Evolutionary conservation across 2,113 vertebrate genomes (phyloP), one percentile per base, ranked within the genome.

Genomic region (Stegostoma tigrinum): DNA sequence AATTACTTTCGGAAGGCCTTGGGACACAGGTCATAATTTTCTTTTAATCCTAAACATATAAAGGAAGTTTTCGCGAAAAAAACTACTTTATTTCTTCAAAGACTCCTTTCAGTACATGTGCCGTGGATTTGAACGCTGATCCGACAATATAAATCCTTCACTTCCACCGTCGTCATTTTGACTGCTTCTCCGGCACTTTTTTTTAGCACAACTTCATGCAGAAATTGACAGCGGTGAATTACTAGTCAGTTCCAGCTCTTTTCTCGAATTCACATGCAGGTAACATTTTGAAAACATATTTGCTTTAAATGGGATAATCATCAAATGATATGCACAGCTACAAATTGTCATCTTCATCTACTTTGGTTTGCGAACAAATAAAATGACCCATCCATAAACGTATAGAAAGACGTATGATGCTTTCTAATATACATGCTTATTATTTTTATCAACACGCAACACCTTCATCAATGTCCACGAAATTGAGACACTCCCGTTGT

Each of bases 1-100:
- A 97, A 97, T 97, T 97, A 97, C 96, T 97, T 97, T 97, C 97
- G 97, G 97, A 98, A 98, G 97, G 96, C 95, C 96, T 97, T 97
- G 97, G 97, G 97, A 96, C 97, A 97, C 96, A 97, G 98, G 97
- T 97, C 97, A 97, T 97, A 96, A 96, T 96, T 96, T 97, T 97
- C 95, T 96, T 98, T 97, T 97, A 97, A 97, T 97, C 68, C 94
- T 95, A 95, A 70, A 95, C 67, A 48, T 75, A 48, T 95, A 30
- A 94, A 34, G 89, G 72, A 96, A 96, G 89, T 78, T 66, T 64
- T 91, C 27, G 52, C 52, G 55, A 91, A 91, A 91, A 45, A 78
- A 52, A 34, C 85, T 42, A 68, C 70, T 30, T 75, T 89, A 90
- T 34, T 34, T 14, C 67, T 70, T 72, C 45, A 72, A 95, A 95